phyloP scores from a whole-genome alignment of 2,888 invertebrate genomes.

The Eurois occulta region DNA sequence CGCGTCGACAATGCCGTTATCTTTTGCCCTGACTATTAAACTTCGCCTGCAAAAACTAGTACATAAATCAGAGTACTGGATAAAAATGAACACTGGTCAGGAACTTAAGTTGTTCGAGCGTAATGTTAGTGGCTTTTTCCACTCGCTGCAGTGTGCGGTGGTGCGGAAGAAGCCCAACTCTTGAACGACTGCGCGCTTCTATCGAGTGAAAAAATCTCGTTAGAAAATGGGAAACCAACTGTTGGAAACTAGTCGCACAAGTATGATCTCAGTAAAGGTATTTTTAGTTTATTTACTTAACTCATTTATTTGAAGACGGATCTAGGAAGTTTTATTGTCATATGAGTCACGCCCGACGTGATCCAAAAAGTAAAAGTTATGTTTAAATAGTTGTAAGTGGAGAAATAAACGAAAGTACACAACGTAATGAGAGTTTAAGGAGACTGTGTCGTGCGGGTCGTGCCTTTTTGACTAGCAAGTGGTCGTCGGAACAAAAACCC shows the following conservation, averaged over 20 bases:
- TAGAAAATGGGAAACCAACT: constrained; percentile 89
- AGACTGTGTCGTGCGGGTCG: constrained; percentile 62
- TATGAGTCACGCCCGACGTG: constrained; percentile 77
- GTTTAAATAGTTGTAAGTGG: constrained; percentile 72
- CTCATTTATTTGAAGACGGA: constrained; percentile 62
- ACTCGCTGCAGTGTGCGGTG: constrained; percentile 71
- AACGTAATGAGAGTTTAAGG: constrained; percentile 62
- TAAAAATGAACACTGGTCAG: constrained; percentile 62
- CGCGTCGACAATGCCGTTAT: constrained; percentile 40
- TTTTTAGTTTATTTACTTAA: constrained; percentile 71
- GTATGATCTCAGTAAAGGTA: constrained; percentile 77
- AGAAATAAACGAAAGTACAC: constrained; percentile 73
- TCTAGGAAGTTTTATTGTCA: constrained; percentile 56
- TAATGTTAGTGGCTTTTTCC: constrained; percentile 78
- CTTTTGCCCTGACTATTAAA: constrained; percentile 41
- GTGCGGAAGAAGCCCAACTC: constrained; percentile 77
- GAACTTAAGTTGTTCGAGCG: constrained; percentile 64
- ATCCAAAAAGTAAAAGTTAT: constrained; percentile 82
- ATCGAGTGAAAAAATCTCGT: constrained; percentile 85
- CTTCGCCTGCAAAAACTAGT: constrained; percentile 36
- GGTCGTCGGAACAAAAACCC: constrained; percentile 70
- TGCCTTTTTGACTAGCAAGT: constrained; percentile 64
- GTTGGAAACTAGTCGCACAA: constrained; percentile 81
- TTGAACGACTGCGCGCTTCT: constrained; percentile 71
- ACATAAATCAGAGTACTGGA: constrained; percentile 50